Conservation (phyloP, 2,888 invertebrate genomes). For the Heliconius aoede region DNA sequence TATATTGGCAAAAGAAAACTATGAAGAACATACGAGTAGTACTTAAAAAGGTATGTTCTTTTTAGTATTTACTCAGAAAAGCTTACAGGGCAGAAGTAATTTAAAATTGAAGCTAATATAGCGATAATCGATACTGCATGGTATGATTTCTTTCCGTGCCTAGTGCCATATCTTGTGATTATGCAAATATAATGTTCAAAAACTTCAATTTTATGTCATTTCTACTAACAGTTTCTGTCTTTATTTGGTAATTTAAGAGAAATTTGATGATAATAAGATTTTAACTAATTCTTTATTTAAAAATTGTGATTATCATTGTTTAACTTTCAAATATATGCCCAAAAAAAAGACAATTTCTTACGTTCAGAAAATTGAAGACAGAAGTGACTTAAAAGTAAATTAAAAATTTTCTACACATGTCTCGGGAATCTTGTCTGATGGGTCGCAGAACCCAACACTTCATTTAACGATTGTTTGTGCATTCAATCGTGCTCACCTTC, state of each 20-base stretch:
- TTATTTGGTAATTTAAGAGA: background rate
- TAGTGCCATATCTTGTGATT: background rate
- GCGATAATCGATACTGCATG: background rate
- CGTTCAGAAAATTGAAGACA: no score
- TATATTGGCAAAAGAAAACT: background rate
- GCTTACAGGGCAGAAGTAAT: background rate
- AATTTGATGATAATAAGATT: background rate
- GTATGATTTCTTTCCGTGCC: background rate
- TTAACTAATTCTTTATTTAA: no score
- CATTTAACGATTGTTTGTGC: no score
- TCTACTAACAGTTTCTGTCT: background rate
- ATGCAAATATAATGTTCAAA: background rate
- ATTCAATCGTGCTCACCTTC: no score
- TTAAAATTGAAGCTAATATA: slow-evolving; percentile 2
- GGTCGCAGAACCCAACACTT: no score
- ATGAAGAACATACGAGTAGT: no score
- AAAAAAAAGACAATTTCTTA: no score
- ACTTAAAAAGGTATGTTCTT: background rate
- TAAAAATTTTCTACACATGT: no score
- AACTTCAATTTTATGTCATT: background rate
- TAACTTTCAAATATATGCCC: no score
- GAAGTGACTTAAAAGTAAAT: no score
- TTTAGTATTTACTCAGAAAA: background rate
- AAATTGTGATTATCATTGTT: no score
- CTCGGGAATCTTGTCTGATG: no score